phyloP scores from a whole-genome alignment of 1,140 invertebrate genomes.

The Bombus consobrinus region DNA sequence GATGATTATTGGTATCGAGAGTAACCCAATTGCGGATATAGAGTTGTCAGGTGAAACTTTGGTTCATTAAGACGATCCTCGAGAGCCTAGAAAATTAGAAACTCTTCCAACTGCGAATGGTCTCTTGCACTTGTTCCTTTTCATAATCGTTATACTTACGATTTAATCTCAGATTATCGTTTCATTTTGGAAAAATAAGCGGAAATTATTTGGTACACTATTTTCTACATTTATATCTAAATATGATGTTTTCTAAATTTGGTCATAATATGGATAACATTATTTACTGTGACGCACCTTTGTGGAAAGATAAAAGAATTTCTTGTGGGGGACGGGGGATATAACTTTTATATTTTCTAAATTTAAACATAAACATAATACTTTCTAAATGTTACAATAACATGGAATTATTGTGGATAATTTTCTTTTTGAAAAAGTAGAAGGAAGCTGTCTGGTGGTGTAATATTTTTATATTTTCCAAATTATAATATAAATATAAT shows the following conservation, averaged over 20 bases:
- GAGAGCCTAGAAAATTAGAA: too few relatives aligned
- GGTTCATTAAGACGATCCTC: too few relatives aligned
- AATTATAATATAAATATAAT: not conserved
- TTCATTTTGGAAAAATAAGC: not conserved
- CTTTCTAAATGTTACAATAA: too few relatives aligned
- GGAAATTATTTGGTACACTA: not conserved
- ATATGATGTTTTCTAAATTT: too few relatives aligned
- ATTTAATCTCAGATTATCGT: not conserved
- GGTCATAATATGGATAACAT: not conserved
- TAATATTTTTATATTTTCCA: not conserved
- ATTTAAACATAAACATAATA: not conserved
- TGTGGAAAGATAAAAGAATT: too few relatives aligned
- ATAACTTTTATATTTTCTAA: not conserved
- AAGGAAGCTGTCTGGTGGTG: too few relatives aligned
- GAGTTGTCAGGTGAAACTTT: conserved; percentile 11
- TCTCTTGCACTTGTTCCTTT: not conserved
- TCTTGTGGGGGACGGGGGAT: accelerated
- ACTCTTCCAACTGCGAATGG: not conserved
- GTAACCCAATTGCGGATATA: not conserved
- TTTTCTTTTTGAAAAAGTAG: not conserved
- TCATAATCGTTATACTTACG: not conserved
- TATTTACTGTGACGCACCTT: too few relatives aligned
- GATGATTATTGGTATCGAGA: not conserved
- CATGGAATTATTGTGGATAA: not conserved
- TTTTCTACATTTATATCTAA: too few relatives aligned